Evolutionary conservation across 92 coral and sea anemone species (phyloP), one percentile per base, ranked within the genome.

Genomic region (Diadumene lineata): DNA sequence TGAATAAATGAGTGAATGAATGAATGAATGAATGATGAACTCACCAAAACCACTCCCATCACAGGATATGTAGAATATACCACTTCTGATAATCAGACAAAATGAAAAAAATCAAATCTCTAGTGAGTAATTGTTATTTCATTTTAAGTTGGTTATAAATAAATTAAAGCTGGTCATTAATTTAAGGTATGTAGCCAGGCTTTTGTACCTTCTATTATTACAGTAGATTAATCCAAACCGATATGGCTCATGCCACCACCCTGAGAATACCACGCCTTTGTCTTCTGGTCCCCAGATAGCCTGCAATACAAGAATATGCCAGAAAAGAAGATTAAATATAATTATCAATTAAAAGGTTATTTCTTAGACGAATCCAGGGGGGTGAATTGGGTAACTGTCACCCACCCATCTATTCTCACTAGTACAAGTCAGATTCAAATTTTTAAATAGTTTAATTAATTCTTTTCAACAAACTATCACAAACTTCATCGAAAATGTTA

Each of bases 221-320:
- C 97, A 89, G 67, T 86, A 92, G 48, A 81, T 69, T 50, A 87
- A 61, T 16, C 98, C 98, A 28, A 94, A 88, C 56, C 92, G 87
- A 81, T 81, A 89, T 0, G 98, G 98, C 43, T 83, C 90, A 69
- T 92, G 85, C 71, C 79, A 64, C 94, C 91, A 89, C 11, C 98
- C 98, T 11, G 78, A 56, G 75, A 94, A 94, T 27, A 94, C 88
- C 19, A 94, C 81, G 24, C 91, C 92, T 29, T 56, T 62, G 2
- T 87, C 92, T 28, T 80, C 92, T 30, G 92, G 87, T 23, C 86
- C 85, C 98, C 98, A 94, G 1, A 82, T 69, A 26, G 97, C 98
- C 98, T 74, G 29, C 13, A 6, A 38, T 38, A 38, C n/a, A n/a
- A n/a, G n/a, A n/a, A n/a, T n/a, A 64, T 23, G 1, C 21, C 29